A percentile compares a stretch with the other conserved stretches of the same genome.
Evolutionary conservation across 2,113 vertebrate genomes (phyloP).

Genomic region (Dipodomys stephensi): DNA sequence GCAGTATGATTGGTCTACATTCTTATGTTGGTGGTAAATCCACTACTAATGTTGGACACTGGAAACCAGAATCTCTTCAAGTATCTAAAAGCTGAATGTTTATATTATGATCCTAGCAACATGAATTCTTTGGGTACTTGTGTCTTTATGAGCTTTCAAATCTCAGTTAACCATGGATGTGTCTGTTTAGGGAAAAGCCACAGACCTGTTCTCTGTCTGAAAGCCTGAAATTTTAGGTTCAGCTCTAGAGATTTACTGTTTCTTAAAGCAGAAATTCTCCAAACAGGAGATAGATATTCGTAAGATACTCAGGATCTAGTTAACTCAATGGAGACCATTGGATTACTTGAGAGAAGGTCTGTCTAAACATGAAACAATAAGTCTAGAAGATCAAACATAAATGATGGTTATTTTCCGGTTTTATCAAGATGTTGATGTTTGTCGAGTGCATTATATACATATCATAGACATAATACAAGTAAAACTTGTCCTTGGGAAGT

Average conservation of each 20-base stretch:
- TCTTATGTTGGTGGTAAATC: neutral
- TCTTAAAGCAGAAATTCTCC: neutral
- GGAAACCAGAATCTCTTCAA: conserved; percentile 11
- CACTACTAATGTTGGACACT: neutral
- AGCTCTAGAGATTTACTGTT: neutral
- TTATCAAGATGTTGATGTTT: neutral
- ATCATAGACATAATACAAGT: neutral
- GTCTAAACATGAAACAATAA: neutral
- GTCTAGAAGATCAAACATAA: neutral
- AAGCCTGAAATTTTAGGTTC: neutral
- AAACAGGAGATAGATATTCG: neutral
- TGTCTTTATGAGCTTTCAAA: conserved; percentile 14
- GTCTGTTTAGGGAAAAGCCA: neutral
- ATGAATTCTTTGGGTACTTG: neutral
- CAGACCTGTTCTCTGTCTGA: neutral
- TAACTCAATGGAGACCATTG: too few relatives aligned
- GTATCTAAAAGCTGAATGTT: neutral
- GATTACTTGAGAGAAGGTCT: neutral
- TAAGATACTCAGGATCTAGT: too few relatives aligned
- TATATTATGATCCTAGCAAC: neutral
- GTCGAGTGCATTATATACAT: neutral
- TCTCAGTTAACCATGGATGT: neutral
- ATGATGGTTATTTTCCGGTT: neutral
- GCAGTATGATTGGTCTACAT: conserved; percentile 18
- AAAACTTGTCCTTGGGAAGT: neutral